Base-by-base conservation (phyloP, 2,888 invertebrate genomes). In the Tinea semifulvella region DNA sequence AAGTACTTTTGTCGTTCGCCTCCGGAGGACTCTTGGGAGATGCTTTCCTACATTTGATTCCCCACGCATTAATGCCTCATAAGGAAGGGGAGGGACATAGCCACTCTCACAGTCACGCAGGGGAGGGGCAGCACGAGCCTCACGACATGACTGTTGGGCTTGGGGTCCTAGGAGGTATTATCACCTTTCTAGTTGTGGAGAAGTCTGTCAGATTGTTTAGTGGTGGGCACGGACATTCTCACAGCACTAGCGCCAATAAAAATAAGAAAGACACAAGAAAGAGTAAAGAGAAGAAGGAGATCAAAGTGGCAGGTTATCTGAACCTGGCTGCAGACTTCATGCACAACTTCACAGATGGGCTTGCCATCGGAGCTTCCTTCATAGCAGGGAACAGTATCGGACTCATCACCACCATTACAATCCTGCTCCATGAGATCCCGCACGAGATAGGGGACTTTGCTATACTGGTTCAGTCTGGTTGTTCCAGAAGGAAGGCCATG, bases 371-470 rank as follows among this genome's bases (percentile, higher is more conserved):
- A 42, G 98, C 98, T 1, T 98, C 98, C 1, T 98, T 91, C 68
- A 85, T 98, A 58, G 96, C 95, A 47, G 97, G 98, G 8, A 88
- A 90, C 56, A 91, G 84, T 54, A 85, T 94, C 58, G 95, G 95
- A 19, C 84, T 91, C 45, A 85, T 98, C 10, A 99, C 99, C 11
- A 98, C 98, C 18, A 77, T 97, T 26, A 98, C 98, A 1, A 98
- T 99, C 60, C 83, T 99, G 44, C 76, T 99, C 38, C 99, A 99
- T 70, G 99, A 99, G 84, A 93, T 99, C 50, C 99, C 99, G 25
- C 99, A 99, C 82, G 99, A 99, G 81, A 98, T 99, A 63, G 99
- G 99, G 27, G 99, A 99, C 71, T 99, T 97, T 83, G 99, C 99
- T 10, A 98, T 99, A 67, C 86, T 99, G 45, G 89, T 99, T 46